Evolutionary conservation across 1,140 invertebrate species (phyloP).

Genomic region (Rhyacophila brunnea): DNA sequence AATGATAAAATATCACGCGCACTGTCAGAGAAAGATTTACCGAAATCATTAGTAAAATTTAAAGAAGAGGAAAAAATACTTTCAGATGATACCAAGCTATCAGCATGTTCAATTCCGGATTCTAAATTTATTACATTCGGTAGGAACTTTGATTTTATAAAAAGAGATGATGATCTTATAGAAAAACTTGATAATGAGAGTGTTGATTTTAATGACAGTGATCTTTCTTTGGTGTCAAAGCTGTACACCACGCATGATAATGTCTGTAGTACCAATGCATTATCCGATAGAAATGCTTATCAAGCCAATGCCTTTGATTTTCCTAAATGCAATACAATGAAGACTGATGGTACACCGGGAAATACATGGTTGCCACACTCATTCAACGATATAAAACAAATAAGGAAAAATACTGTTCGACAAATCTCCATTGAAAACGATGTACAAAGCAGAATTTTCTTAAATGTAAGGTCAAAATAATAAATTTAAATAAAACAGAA

Average conservation of each 20-base stretch:
- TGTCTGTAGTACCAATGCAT: background rate
- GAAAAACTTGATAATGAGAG: slow-evolving; percentile 6
- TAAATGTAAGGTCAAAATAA: too few relatives aligned
- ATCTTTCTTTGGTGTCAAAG: background rate
- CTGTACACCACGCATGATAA: background rate
- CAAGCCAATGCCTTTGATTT: background rate
- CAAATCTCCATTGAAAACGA: too few relatives aligned
- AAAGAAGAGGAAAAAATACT: background rate
- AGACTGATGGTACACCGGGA: slow-evolving; percentile 2
- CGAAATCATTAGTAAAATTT: too few relatives aligned
- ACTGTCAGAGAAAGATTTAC: too few relatives aligned
- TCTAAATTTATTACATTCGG: slow-evolving; percentile 7
- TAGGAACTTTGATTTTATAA: slow-evolving; percentile 6
- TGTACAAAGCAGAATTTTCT: too few relatives aligned
- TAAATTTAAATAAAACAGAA: too few relatives aligned
- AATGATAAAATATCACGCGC: too few relatives aligned
- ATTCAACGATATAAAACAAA: slow-evolving; percentile 11
- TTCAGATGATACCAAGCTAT: background rate
- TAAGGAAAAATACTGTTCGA: background rate
- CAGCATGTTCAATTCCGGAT: slow-evolving; percentile 5
- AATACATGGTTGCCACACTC: background rate
- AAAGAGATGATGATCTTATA: slow-evolving; percentile 6
- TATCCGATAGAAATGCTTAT: background rate
- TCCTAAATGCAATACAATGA: background rate
- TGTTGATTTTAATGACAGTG: slow-evolving; percentile 11